phyloP scores from a whole-genome alignment of 2,113 vertebrate species.

The Scopus umbretta region DNA sequence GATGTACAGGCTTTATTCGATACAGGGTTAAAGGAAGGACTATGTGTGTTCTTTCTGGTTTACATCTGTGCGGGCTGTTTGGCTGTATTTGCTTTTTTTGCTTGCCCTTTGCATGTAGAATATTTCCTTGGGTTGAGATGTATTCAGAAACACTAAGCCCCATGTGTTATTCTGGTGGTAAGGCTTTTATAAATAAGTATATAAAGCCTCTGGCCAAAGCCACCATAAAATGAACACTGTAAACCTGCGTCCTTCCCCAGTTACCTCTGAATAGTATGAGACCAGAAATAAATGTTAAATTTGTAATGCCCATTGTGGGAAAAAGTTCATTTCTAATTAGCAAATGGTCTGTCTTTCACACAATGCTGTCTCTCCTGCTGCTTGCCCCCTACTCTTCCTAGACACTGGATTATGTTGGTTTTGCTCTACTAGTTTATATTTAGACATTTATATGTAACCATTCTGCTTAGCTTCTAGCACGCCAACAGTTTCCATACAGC shows the following conservation, averaged over 20 bases:
- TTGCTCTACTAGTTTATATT: not conserved
- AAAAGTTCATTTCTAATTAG: not conserved
- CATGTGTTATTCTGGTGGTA: not conserved
- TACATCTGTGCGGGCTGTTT: not conserved
- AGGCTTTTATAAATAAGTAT: not conserved
- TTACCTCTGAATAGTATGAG: not conserved
- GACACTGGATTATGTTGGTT: not conserved
- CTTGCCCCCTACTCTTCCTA: not conserved
- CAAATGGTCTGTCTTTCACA: not conserved
- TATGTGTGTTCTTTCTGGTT: not conserved
- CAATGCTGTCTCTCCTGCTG: not conserved
- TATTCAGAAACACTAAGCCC: not conserved
- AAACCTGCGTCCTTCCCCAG: not conserved
- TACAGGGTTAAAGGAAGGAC: not conserved
- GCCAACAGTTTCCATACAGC: slow-evolving; percentile 89
- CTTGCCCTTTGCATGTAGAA: not conserved
- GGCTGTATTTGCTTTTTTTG: not conserved
- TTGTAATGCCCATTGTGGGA: not conserved
- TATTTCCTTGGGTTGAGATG: not conserved
- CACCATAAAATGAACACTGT: not conserved
- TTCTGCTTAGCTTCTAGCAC: slow-evolving; percentile 71
- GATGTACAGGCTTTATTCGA: not conserved
- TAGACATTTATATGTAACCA: not conserved
- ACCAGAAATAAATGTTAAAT: not conserved
- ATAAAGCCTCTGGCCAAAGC: not conserved